Evolutionary conservation across 2,113 vertebrate species (phyloP).

Genomic region (Tragelaphus strepsiceros): DNA sequence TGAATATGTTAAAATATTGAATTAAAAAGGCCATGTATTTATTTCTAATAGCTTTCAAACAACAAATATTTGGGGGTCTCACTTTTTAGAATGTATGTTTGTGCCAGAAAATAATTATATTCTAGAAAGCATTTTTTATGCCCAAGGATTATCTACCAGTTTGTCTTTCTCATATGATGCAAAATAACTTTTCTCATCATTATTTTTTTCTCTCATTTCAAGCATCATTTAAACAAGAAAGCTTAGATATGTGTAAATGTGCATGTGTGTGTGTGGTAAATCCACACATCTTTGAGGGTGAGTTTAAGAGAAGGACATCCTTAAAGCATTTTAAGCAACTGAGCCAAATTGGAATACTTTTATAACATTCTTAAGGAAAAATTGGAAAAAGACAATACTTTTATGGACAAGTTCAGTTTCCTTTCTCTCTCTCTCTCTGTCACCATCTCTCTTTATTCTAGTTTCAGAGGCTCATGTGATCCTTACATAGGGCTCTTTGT

Average conservation of each 20-base stretch:
- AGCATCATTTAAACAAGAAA: background rate
- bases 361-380: background rate
- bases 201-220: background rate
- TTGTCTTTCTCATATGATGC: background rate
- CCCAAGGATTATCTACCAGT: background rate
- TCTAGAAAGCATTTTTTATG: background rate
- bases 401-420: background rate
- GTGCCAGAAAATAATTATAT: background rate
- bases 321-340: background rate
- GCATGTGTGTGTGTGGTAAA: background rate
- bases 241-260: background rate
- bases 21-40: background rate
- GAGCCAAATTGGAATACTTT: background rate
- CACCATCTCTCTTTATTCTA: background rate
- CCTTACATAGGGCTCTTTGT: background rate
- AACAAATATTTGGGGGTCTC: background rate
- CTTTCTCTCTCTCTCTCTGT: background rate
- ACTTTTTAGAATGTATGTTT: background rate
- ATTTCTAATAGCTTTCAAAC: background rate
- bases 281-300: background rate
- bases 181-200: background rate
- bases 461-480: background rate
- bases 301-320: background rate
- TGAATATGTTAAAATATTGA: background rate
- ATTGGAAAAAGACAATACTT: background rate